Percentiles rank a stretch among this genome's conserved stretches.
phyloP scores from a whole-genome alignment of 2,797 vertebrate genomes.

The Varecia variegata region DNA sequence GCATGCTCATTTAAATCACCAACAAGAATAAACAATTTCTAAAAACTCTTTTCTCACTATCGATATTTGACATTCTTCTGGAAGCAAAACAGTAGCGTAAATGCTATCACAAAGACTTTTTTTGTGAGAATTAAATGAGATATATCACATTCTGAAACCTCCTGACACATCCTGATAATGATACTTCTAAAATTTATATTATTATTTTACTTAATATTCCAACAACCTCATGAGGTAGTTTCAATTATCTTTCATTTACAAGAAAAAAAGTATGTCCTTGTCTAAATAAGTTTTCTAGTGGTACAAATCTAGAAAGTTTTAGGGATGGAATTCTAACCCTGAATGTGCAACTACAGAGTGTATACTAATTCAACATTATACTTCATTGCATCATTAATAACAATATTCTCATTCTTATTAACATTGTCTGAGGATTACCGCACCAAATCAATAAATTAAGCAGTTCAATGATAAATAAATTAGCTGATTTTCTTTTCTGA shows the following conservation, averaged over 20 bases:
- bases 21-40: not conserved
- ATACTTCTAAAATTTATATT: not conserved
- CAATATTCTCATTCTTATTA: not conserved
- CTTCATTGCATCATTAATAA: not conserved
- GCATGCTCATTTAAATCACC: not conserved
- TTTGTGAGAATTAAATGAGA: not conserved
- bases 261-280: not conserved
- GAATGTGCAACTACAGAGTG: not conserved
- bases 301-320: not conserved
- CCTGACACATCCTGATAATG: not conserved
- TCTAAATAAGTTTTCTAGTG: not conserved
- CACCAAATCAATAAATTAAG: not conserved
- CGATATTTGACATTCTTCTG: not conserved
- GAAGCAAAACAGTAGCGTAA: not conserved
- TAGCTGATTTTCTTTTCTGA: not conserved
- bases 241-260: not conserved
- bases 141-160: not conserved
- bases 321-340: not conserved
- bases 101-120: not conserved
- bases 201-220: not conserved
- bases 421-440: not conserved
- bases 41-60: not conserved
- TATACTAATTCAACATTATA: not conserved
- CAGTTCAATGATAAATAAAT: not conserved
- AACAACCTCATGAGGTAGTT: not conserved